Conservation (phyloP, 2,888 invertebrate species). For the Kryphioiulus occultus region DNA sequence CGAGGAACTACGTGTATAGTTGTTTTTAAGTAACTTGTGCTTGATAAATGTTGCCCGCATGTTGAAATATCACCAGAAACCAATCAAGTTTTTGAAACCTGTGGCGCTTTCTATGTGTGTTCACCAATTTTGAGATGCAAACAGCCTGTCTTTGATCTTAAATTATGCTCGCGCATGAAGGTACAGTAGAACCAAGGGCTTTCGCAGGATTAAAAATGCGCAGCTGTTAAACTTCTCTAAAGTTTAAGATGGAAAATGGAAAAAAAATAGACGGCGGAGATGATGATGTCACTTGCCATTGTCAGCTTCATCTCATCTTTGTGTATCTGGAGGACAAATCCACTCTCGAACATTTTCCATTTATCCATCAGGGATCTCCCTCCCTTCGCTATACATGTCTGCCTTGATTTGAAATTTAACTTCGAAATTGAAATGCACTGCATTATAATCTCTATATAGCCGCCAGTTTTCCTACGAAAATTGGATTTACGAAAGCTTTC, state of each 20-base stretch:
- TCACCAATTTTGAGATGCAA: neutral
- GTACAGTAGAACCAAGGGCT: neutral
- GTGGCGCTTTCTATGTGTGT: neutral
- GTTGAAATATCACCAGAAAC: neutral
- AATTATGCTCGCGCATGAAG: neutral
- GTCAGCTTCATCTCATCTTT: neutral
- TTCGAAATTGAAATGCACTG: slow-evolving; percentile 23
- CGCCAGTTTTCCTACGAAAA: slow-evolving; percentile 10
- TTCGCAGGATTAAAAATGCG: neutral
- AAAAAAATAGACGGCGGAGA: neutral
- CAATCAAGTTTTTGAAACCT: neutral
- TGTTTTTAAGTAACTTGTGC: no score
- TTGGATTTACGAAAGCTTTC: slow-evolving; percentile 23
- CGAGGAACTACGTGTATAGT: no score
- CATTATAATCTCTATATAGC: slow-evolving; percentile 23
- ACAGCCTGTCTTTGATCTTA: neutral
- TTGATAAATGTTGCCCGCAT: no score
- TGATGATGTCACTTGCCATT: neutral
- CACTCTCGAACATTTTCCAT: slow-evolving; percentile 23
- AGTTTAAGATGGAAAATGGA: neutral
- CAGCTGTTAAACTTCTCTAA: neutral
- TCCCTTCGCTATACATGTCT: neutral
- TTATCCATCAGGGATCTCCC: neutral
- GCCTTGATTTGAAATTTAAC: slow-evolving; percentile 23
- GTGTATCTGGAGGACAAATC: slow-evolving; percentile 17